Conservation (phyloP, 37 sponge, comb jelly and placozoan genomes). For the Spongia lamella region DNA sequence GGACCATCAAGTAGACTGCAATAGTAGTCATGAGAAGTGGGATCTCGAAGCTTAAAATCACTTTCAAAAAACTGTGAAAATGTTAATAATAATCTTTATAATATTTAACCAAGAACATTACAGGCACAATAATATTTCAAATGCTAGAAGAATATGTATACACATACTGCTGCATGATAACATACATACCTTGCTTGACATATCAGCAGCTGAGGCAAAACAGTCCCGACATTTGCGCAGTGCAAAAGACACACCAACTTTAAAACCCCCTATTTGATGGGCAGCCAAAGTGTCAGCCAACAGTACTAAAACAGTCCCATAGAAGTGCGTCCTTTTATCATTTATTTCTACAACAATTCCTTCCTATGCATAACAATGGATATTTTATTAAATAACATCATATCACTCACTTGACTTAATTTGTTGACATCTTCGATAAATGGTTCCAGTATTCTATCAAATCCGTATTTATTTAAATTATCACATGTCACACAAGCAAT, state of each 20-base stretch:
- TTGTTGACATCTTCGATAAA: neutral
- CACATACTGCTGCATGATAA: too few species aligned
- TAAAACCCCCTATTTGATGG: slow-evolving; percentile 11
- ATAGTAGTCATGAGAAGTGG: slow-evolving; percentile 21
- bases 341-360: neutral
- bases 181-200: neutral
- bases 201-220: neutral
- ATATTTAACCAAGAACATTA: too few species aligned
- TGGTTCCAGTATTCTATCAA: slow-evolving; percentile 5
- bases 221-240: slow-evolving; percentile 2
- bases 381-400: neutral
- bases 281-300: slow-evolving; percentile 5
- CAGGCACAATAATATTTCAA: too few species aligned
- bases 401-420: neutral
- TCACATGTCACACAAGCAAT: slow-evolving; percentile 33
- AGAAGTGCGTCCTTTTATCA: neutral
- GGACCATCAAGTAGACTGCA: slow-evolving; percentile 25
- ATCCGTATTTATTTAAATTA: slow-evolving; percentile 30
- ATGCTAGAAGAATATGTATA: too few species aligned
- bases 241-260: slow-evolving; percentile 3
- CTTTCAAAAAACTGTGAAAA: slow-evolving; percentile 16
- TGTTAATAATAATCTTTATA: too few species aligned
- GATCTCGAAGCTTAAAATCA: neutral
- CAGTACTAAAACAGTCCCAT: neutral
- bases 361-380: neutral